Evolutionary conservation across 1,140 invertebrate species (phyloP).

Genomic region (Bilobella aurantiaca): DNA sequence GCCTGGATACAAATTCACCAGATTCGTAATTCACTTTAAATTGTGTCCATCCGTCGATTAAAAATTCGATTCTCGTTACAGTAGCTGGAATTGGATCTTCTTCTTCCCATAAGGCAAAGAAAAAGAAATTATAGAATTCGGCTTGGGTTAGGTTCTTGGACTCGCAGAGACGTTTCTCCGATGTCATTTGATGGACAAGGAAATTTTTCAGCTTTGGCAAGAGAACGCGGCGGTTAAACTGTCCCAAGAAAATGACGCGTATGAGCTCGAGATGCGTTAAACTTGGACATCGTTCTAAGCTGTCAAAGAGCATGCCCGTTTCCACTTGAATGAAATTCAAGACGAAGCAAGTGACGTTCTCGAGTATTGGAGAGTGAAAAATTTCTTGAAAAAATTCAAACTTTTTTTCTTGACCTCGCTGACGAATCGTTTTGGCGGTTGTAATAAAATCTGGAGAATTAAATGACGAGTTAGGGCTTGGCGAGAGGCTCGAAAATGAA

Average conservation of each 20-base stretch:
- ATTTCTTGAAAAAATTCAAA: background rate
- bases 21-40: background rate
- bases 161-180: background rate
- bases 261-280: background rate
- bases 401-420: background rate
- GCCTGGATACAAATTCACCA: background rate
- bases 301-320: background rate
- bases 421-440: background rate
- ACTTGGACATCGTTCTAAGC: background rate
- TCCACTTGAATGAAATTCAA: background rate
- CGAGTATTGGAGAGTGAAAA: background rate
- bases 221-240: background rate
- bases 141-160: background rate
- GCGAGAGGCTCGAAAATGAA: background rate
- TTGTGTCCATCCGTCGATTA: background rate
- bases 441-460: background rate
- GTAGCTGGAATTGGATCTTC: background rate
- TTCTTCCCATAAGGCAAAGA: background rate
- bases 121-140: background rate
- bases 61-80: background rate
- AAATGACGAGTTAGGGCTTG: background rate
- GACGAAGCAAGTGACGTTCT: background rate
- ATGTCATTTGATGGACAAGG: background rate
- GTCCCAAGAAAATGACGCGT: background rate
- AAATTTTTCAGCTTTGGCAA: background rate